Conservation (phyloP, 2,113 vertebrate species). For the Myiozetetes cayanensis region DNA sequence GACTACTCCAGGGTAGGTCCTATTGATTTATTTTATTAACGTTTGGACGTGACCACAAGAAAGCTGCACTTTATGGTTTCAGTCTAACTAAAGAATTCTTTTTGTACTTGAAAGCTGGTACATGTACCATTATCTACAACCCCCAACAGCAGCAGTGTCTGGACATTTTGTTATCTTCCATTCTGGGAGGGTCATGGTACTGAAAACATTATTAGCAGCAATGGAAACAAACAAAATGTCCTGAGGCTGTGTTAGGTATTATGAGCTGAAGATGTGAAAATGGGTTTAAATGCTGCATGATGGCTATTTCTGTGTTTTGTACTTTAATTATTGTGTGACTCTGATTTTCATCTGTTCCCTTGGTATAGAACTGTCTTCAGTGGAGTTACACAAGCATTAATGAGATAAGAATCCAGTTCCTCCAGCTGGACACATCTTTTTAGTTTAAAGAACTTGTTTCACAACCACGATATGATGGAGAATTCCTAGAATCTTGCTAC, state of each 20-base stretch:
- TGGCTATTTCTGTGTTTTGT: not conserved
- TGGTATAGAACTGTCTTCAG: not conserved
- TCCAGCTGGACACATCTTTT: not conserved
- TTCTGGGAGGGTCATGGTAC: not conserved
- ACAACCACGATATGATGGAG: not conserved
- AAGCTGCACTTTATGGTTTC: not conserved
- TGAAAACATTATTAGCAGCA: slow-evolving; percentile 1
- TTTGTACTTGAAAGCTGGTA: not conserved
- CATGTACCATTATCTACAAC: not conserved
- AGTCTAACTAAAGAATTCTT: not conserved
- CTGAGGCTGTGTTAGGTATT: not conserved
- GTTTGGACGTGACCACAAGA: not conserved
- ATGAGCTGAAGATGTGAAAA: not conserved
- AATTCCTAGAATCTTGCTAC: not conserved
- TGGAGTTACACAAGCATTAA: not conserved
- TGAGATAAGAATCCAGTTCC: not conserved
- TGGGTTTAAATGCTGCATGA: not conserved
- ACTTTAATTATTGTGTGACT: not conserved
- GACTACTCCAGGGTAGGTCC: slow-evolving; percentile 87
- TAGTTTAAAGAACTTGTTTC: not conserved
- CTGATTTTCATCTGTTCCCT: not conserved
- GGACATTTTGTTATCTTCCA: not conserved
- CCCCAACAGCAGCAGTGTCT: not conserved
- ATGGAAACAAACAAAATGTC: not conserved
- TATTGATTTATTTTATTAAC: not conserved